phyloP scores from a whole-genome alignment of 2,113 vertebrate species.

The Brachypodius melanocephalos region DNA sequence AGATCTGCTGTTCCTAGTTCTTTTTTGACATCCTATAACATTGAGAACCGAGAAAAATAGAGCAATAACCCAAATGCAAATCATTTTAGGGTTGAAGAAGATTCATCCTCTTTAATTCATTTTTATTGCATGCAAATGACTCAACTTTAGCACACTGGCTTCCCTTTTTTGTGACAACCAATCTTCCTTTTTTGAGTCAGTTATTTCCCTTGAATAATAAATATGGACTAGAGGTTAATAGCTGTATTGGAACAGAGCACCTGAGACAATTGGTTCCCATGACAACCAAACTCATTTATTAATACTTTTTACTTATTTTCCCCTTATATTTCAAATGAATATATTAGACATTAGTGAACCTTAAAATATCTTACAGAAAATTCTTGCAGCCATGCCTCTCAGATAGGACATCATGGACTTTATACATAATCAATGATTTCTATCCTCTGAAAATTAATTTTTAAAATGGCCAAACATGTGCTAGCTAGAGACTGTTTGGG shows the following conservation, averaged over 20 bases:
- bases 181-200: conserved; percentile 57
- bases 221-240: conserved; percentile 65
- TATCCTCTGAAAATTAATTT: conserved; percentile 14
- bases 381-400: background rate
- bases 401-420: background rate
- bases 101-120: conserved; percentile 50
- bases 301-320: conserved; percentile 62
- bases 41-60: conserved; percentile 4
- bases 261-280: conserved; percentile 70
- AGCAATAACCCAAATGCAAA: conserved; percentile 58
- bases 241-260: conserved; percentile 34
- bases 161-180: conserved; percentile 67
- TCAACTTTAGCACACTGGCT: conserved; percentile 43
- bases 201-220: conserved; percentile 74
- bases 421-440: background rate
- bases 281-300: conserved; percentile 67
- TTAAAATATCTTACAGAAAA: conserved; percentile 34
- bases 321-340: conserved; percentile 12
- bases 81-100: conserved; percentile 32
- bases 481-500: background rate
- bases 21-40: background rate
- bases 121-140: conserved; percentile 64
- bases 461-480: background rate
- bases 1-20: background rate
- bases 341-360: conserved; percentile 13